phyloP scores from a whole-genome alignment of 1,140 invertebrate species.

The Macrostomum lignano region DNA sequence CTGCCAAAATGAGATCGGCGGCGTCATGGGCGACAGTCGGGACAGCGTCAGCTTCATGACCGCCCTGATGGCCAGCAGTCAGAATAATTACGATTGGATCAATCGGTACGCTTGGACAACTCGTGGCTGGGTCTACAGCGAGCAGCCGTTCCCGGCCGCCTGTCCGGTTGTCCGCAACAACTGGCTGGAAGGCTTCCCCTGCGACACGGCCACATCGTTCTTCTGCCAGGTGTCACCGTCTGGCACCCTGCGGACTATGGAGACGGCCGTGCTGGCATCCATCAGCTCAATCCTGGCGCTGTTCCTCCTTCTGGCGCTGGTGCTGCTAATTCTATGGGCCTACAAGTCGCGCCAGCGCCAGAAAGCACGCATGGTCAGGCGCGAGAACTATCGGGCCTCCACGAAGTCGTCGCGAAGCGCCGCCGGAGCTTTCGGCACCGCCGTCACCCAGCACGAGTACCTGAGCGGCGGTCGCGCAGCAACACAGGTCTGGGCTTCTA shows the following conservation, averaged over 20 bases:
- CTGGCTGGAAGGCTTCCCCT: no score
- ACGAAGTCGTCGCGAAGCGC: no score
- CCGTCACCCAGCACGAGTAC: no score
- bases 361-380: no score
- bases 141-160: no score
- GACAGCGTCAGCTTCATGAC: not conserved
- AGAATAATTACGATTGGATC: conserved; percentile 4
- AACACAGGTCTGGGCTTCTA: no score
- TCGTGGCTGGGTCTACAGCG: conserved; percentile 1
- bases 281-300: not conserved
- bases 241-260: not conserved
- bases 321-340: not conserved
- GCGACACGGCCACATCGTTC: not conserved
- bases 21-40: not conserved
- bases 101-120: conserved; percentile 1
- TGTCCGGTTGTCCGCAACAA: no score
- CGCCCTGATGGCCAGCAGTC: not conserved
- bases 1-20: conserved; percentile 32
- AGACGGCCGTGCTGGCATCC: not conserved
- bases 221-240: conserved; percentile 1
- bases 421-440: no score
- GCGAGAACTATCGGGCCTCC: no score
- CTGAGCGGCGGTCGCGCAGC: no score
- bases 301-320: not conserved
- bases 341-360: not conserved